A percentile compares a stretch with the other conserved stretches of the same genome.
These are phyloP conservation scores for Streptopelia turtur DNA, from an alignment of 2,797 vertebrate species.

Conservation along the genomic window DNA sequence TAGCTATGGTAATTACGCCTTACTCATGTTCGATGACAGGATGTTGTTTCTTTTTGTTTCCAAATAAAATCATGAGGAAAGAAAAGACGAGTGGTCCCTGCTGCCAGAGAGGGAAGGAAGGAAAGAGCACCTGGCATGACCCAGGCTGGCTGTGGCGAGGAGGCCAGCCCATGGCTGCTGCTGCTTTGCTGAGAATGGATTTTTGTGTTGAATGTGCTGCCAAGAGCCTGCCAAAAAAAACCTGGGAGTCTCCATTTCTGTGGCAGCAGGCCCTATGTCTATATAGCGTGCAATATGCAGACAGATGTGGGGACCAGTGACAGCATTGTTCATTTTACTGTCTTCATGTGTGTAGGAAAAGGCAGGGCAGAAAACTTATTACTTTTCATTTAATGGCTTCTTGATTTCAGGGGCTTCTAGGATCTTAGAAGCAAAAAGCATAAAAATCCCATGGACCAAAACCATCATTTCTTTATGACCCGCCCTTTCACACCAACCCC, in stretches of 20 bases:
- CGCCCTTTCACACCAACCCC: neutral
- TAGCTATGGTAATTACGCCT: conserved; percentile 1
- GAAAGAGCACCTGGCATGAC: neutral
- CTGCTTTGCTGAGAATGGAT: neutral
- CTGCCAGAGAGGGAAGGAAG: conserved; percentile 15
- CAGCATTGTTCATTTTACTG: neutral
- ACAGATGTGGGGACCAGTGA: neutral
- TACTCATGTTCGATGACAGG: neutral
- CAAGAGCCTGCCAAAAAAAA: neutral
- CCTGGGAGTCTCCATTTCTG: neutral
- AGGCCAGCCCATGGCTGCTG: neutral
- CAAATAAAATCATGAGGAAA: conserved; percentile 36
- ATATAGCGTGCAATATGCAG: neutral
- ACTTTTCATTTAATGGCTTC: neutral
- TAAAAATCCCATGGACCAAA: conserved; percentile 25
- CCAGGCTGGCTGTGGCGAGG: neutral
- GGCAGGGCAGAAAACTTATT: neutral
- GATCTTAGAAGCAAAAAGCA: neutral
- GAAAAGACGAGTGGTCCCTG: neutral
- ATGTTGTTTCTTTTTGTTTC: conserved; percentile 56
- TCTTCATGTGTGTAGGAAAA: neutral
- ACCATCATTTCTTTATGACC: neutral
- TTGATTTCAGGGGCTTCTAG: neutral
- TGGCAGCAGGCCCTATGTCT: neutral
- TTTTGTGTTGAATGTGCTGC: neutral